These are phyloP conservation scores for Hyperopisus bebe DNA, from an alignment of 2,113 vertebrate genomes.

Conservation along the genomic window DNA sequence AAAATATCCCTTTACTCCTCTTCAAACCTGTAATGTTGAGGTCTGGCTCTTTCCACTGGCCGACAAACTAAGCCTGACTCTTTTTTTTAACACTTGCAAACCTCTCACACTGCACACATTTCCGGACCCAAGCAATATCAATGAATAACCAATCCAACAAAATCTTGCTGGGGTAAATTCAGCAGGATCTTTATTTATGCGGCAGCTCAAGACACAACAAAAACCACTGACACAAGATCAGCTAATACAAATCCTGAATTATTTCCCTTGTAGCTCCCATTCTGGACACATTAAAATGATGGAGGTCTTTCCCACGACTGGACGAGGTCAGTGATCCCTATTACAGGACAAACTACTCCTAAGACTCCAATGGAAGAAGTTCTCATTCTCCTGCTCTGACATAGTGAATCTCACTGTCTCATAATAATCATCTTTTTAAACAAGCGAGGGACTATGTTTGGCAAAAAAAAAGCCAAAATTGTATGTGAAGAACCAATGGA, in stretches of 20 bases:
- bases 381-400: neutral
- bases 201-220: neutral
- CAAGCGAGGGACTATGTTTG: neutral
- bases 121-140: neutral
- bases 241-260: neutral
- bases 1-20: neutral
- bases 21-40: neutral
- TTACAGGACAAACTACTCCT: neutral
- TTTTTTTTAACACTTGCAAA: neutral
- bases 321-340: neutral
- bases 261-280: neutral
- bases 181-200: neutral
- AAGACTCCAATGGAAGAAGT: neutral
- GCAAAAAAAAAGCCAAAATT: neutral
- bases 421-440: neutral
- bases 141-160: neutral
- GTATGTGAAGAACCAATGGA: neutral
- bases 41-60: neutral
- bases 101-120: neutral
- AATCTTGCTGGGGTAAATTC: neutral
- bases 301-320: neutral
- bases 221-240: neutral
- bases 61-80: neutral
- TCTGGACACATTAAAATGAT: neutral
- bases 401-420: neutral